Conservation (phyloP, 37 sponge, comb jelly and placozoan genomes). For the Tethya wilhelma region DNA sequence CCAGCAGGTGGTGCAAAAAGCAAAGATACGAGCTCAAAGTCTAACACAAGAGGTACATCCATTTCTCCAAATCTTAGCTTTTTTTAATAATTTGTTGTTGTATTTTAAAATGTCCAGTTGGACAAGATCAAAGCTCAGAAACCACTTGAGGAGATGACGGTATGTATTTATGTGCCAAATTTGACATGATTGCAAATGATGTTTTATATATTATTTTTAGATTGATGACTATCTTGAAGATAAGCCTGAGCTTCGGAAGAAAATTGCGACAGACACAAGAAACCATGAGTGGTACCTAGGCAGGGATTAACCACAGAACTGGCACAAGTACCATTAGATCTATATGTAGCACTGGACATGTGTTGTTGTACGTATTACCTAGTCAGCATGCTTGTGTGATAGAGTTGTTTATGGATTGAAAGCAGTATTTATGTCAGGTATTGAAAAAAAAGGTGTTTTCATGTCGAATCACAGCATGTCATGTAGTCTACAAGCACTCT, state of each 20-base stretch:
- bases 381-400: too few relatives aligned
- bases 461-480: too few relatives aligned
- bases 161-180: conserved; percentile 2
- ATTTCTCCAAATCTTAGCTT: neutral
- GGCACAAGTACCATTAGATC: too few relatives aligned
- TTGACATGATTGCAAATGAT: neutral
- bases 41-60: neutral
- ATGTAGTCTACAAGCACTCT: too few relatives aligned
- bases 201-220: conserved; percentile 22
- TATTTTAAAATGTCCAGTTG: conserved; percentile 49
- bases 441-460: too few relatives aligned
- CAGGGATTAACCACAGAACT: neutral
- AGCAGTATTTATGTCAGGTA: too few relatives aligned
- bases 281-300: conserved; percentile 62
- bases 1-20: neutral
- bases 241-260: conserved; percentile 74
- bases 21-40: neutral
- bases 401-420: too few relatives aligned
- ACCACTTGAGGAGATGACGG: conserved; percentile 90
- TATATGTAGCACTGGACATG: too few relatives aligned
- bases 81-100: conserved; percentile 28
- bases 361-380: too few relatives aligned
- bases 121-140: conserved; percentile 63
- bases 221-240: conserved; percentile 80
- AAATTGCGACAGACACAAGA: conserved; percentile 66